Conservation (phyloP, 2,888 invertebrate species). For the Drosophila neotestacea region DNA sequence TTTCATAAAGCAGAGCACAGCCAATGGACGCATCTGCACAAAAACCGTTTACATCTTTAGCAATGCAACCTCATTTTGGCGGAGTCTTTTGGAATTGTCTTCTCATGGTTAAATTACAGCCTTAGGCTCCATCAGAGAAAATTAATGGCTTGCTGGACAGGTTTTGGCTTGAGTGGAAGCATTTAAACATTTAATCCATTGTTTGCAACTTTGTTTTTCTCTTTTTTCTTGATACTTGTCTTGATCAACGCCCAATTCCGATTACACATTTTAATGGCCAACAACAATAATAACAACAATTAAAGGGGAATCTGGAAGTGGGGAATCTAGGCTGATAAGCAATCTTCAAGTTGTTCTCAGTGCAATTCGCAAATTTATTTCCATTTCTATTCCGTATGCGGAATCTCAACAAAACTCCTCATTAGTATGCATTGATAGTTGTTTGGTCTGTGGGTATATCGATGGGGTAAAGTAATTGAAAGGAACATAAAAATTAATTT, state of each 20-base stretch:
- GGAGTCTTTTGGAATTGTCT: not conserved
- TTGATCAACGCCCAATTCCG: constrained; percentile 8
- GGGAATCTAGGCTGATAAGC: constrained; percentile 21
- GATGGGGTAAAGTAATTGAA: constrained; percentile 57
- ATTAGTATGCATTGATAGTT: constrained; percentile 58
- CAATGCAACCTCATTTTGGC: constrained; percentile 19
- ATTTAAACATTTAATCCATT: constrained; percentile 23
- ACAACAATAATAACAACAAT: constrained; percentile 22
- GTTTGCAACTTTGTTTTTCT: constrained; percentile 11
- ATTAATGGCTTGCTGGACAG: constrained; percentile 20
- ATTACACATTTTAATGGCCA: constrained; percentile 37
- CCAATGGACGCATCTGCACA: constrained; percentile 35
- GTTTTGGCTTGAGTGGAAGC: constrained; percentile 4
- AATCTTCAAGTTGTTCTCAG: constrained; percentile 12
- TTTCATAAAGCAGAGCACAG: constrained; percentile 47
- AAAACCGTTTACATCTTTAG: constrained; percentile 27
- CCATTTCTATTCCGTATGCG: not conserved
- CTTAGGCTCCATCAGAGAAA: constrained; percentile 1
- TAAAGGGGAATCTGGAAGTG: constrained; percentile 8
- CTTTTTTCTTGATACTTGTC: not conserved
- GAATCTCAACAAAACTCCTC: constrained; percentile 18
- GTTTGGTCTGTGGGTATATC: constrained; percentile 13
- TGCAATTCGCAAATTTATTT: not conserved
- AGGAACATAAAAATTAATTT: constrained; percentile 69
- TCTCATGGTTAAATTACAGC: not conserved